Evolutionary conservation across 1,140 invertebrate genomes (phyloP), one percentile per base, ranked within the genome.

Genomic region (Drosophila takahashii): DNA sequence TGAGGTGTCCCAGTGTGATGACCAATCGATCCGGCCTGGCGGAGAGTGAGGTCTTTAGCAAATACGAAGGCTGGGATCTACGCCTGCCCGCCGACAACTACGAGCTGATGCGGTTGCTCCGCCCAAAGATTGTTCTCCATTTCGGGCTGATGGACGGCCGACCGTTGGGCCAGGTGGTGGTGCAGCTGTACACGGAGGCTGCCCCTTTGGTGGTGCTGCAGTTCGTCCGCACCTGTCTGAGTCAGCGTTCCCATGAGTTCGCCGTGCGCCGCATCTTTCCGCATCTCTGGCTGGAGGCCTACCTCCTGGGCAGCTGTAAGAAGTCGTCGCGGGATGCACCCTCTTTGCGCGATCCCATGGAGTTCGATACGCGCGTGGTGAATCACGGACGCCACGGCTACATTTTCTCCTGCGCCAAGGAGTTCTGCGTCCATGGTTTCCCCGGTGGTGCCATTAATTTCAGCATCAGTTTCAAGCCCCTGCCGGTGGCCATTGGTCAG

Each of bases 101-200:
- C 5, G 42, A 67, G 16, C 16, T 67, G 8, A n/a, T 32, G 11
- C 44, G 59, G 1, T 37, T 84, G 7, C 47, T 84, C 4, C 61
- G 81, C 0, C 81, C 81, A 3, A 42, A 59, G 11, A 54, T 84
- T 32, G 66, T 54, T 0, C 48, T 84, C 5, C 71, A 84, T n/a
- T 73, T 84, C 0, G 75, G 69, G 3, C 26, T 66, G 8, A 42
- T 66, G 10, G 71, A 61, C 15, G 54, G 61, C 18, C 37, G 71
- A 1, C 59, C 71, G 2, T 51, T 85, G 53, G 81, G 79, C 4
- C 64, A 61, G n/a, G 60, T 85, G 7, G 64, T 79, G 0, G 42
- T 85, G 7, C 75, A 79, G 53, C 56, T 85, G 0, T 85, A 71
- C 52, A 85, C 81, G 4, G 81, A 85, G 48, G 79, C 81, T 0